Conservation (phyloP, 2,113 vertebrate genomes). For the Thalassoma bifasciatum region DNA sequence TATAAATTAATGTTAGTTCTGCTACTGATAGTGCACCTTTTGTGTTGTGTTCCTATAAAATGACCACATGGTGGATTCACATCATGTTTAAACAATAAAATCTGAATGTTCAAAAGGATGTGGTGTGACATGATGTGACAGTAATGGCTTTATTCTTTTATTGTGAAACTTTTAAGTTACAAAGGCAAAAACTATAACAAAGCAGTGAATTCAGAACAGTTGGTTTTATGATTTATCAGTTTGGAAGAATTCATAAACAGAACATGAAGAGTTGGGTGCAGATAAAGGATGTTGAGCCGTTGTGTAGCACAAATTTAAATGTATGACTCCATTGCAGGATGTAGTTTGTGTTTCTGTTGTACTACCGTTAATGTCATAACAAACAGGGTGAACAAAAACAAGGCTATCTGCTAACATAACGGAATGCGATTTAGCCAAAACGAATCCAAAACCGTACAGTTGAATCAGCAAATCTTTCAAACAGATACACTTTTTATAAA, state of each 20-base stretch:
- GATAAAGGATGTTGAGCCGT: background rate
- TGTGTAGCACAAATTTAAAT: background rate
- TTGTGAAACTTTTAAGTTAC: background rate
- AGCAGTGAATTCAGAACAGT: background rate
- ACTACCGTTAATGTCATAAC: background rate
- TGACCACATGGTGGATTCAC: conserved; percentile 7
- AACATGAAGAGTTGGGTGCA: background rate
- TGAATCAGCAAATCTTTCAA: background rate
- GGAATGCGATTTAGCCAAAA: too few relatives aligned
- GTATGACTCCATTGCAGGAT: background rate
- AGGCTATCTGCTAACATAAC: background rate
- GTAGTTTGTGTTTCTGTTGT: background rate
- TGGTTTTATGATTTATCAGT: background rate
- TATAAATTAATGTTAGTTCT: conserved; percentile 56
- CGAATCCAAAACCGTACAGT: too few relatives aligned
- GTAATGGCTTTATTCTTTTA: background rate
- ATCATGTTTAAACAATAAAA: background rate
- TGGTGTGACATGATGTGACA: conserved; percentile 7
- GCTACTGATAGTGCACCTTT: conserved; percentile 71
- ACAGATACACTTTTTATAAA: background rate
- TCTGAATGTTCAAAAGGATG: background rate
- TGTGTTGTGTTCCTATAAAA: conserved; percentile 20
- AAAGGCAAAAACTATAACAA: background rate
- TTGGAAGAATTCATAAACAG: background rate
- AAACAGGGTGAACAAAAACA: background rate